A percentile compares a stretch with the other conserved stretches of the same genome.
phyloP scores from a whole-genome alignment of 2,113 vertebrate species.

The Carettochelys insculpta region DNA sequence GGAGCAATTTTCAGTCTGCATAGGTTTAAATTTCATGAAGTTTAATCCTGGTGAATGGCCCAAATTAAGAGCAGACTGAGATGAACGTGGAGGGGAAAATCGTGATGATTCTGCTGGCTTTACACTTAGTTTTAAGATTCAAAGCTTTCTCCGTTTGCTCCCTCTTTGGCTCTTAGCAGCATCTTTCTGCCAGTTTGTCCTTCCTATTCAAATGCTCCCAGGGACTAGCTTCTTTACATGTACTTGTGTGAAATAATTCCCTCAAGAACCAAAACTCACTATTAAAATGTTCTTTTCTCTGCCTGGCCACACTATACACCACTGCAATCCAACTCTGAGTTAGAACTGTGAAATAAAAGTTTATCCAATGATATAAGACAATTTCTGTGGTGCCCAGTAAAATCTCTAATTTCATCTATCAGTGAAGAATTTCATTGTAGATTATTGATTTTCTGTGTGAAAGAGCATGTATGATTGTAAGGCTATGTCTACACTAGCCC shows the following conservation, averaged over 20 bases:
- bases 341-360: slow-evolving; percentile 21
- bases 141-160: slow-evolving; percentile 44
- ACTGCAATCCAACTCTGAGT: slow-evolving; percentile 12
- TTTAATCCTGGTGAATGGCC: slow-evolving; percentile 11
- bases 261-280: slow-evolving; percentile 38
- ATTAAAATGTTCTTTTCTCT: slow-evolving; percentile 1
- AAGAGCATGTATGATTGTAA: neutral
- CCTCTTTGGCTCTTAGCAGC: neutral
- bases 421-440: neutral
- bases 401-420: slow-evolving; percentile 5
- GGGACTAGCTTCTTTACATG: slow-evolving; percentile 27
- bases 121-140: neutral
- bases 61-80: neutral
- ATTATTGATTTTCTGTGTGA: neutral
- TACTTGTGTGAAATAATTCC: slow-evolving; percentile 19
- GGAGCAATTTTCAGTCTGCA: neutral
- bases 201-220: neutral
- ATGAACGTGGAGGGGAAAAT: neutral
- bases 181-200: slow-evolving; percentile 19
- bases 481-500: too few relatives aligned
- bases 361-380: slow-evolving; percentile 18
- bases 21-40: slow-evolving; percentile 15
- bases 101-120: neutral
- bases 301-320: neutral
- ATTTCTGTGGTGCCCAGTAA: neutral